phyloP scores from a whole-genome alignment of 2,113 vertebrate species.

The Egretta garzetta region DNA sequence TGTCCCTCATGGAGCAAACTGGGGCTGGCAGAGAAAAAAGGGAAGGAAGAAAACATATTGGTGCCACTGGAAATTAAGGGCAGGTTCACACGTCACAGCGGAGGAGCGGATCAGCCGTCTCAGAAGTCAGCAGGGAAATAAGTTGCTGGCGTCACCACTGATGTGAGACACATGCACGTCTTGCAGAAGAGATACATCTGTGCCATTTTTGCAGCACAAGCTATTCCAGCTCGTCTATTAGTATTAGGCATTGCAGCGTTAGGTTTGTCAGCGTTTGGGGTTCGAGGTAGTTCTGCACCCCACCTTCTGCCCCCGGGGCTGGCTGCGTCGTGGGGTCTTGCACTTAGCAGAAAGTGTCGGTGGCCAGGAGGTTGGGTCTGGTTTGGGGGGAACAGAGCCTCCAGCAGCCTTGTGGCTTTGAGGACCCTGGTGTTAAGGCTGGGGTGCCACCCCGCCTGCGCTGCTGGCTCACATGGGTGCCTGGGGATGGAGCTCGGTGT shows the following conservation, averaged over 20 bases:
- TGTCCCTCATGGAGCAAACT: background rate
- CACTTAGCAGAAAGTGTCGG: background rate
- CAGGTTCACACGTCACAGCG: background rate
- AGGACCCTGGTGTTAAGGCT: background rate
- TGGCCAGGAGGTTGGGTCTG: background rate
- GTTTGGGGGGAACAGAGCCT: background rate
- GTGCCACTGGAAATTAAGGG: background rate
- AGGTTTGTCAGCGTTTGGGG: background rate
- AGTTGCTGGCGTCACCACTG: constrained; percentile 52
- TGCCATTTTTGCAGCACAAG: constrained; percentile 8
- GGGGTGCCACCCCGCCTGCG: rapidly evolving
- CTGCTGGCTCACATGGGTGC: rapidly evolving
- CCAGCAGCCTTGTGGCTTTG: background rate
- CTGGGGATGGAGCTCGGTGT: background rate
- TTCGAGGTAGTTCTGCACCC: background rate
- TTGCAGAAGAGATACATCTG: background rate
- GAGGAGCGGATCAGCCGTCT: background rate
- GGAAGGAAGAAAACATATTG: background rate
- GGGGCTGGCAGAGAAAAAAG: background rate
- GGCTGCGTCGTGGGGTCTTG: rapidly evolving
- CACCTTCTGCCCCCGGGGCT: background rate
- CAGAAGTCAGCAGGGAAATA: constrained; percentile 50
- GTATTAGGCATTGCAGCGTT: background rate
- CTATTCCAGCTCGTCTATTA: background rate
- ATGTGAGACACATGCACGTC: constrained; percentile 15